phyloP scores from a whole-genome alignment of 92 coral and sea anemone species.

The Porites evermanni region DNA sequence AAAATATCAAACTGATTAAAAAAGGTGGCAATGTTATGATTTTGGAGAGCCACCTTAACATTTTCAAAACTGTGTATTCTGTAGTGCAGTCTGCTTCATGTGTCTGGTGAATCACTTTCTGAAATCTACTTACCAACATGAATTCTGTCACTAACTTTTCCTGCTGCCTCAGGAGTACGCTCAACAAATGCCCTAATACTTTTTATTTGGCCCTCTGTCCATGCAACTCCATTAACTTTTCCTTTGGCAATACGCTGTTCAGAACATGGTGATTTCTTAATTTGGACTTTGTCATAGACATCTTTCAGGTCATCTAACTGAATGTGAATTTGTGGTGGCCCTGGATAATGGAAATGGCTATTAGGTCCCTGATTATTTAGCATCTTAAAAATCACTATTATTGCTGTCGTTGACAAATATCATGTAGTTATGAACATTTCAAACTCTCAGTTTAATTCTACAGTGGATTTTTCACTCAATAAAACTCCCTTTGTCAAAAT shows the following conservation, averaged over 20 bases:
- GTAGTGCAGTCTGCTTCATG: too few relatives aligned
- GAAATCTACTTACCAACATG: slow-evolving; percentile 23
- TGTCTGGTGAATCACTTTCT: too few relatives aligned
- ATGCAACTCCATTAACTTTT: slow-evolving; percentile 64
- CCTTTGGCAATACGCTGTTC: slow-evolving; percentile 76
- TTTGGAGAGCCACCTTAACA: too few relatives aligned
- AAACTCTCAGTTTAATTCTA: too few relatives aligned
- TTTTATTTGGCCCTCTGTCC: slow-evolving; percentile 63
- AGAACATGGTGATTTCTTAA: slow-evolving; percentile 55
- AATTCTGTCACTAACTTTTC: slow-evolving; percentile 65
- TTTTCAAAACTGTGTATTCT: too few relatives aligned
- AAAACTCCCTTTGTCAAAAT: too few relatives aligned
- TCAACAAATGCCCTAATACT: slow-evolving; percentile 75
- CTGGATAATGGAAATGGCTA: not conserved
- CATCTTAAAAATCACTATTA: too few relatives aligned
- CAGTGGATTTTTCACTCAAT: too few relatives aligned
- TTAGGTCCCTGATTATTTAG: not conserved
- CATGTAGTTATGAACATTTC: too few relatives aligned
- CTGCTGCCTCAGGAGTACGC: slow-evolving; percentile 83
- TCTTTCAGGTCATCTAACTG: slow-evolving; percentile 71
- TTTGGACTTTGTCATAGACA: slow-evolving; percentile 81
- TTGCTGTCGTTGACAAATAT: too few relatives aligned
- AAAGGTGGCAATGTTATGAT: too few relatives aligned
- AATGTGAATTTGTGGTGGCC: slow-evolving; percentile 46
- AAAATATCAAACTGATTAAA: too few relatives aligned